These are phyloP conservation scores for Rhopalosiphum maidis DNA, from an alignment of 1,140 invertebrate species.

Conservation along the genomic window DNA sequence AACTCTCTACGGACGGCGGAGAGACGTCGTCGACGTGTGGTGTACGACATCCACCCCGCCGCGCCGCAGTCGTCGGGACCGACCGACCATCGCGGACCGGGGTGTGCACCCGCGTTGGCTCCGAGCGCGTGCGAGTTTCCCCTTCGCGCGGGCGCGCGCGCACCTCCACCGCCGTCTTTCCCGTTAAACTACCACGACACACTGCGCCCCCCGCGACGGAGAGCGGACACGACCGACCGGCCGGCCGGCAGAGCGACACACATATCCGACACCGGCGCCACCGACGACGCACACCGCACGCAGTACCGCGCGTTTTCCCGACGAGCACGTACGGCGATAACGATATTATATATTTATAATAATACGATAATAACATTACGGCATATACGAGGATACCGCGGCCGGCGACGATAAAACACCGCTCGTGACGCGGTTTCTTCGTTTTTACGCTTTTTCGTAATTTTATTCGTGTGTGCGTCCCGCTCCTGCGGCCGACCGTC, in stretches of 20 bases:
- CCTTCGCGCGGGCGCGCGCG: not conserved
- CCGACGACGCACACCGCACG: conserved; percentile 27
- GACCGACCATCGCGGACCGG: too few relatives aligned
- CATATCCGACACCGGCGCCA: conserved; percentile 41
- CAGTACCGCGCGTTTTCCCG: conserved; percentile 13
- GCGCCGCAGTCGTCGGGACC: not conserved
- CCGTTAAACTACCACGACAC: not conserved
- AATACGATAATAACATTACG: not conserved
- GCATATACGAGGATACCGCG: not conserved
- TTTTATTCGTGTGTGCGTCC: not conserved
- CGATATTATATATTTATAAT: not conserved
- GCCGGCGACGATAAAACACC: not conserved
- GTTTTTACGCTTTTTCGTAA: too few relatives aligned
- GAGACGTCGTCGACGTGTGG: conserved; percentile 1
- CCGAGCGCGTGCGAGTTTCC: not conserved
- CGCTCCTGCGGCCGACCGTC: too few relatives aligned
- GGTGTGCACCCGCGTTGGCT: not conserved
- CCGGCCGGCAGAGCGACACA: not conserved
- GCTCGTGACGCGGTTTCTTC: not conserved
- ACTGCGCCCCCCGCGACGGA: conserved; percentile 15
- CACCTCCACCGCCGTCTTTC: not conserved
- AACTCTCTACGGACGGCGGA: not conserved
- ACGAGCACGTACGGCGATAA: not conserved
- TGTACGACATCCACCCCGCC: not conserved
- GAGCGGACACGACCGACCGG: not conserved